Base-by-base conservation (phyloP, 2,113 vertebrate genomes). In the Ictidomys tridecemlineatus region DNA sequence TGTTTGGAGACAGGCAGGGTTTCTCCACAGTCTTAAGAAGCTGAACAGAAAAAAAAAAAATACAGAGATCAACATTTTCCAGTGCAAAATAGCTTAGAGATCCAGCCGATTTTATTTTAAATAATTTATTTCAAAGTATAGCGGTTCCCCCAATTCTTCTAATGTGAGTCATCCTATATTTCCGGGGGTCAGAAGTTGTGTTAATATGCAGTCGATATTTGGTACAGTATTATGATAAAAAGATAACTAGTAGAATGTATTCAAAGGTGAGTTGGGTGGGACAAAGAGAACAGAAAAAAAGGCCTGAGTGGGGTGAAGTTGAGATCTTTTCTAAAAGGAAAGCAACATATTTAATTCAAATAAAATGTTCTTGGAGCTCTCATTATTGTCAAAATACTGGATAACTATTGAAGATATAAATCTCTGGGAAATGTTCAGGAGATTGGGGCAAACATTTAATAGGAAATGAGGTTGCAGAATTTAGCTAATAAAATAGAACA, bases 41-140 rank as follows among this genome's bases (percentile, higher is more conserved):
- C 10, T 79, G n/a, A 92, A 61, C 30, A 58, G 56, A 65, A 39
- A 30, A 73, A 92, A 96, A 92, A 45, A 45, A 45, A 96, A 92
- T 24, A 48, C 0, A 45, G 32, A 95, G 17, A 76, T n/a, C 28
- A 58, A 79, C 0, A 6, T 37, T 84, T 78, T 53, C n/a, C 11
- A 42, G 14, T 32, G 17, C 17, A 92, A 30, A 76, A 53, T 3
- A 69, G 28, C 24, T 77, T 76, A 61, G 51, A 45, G 45, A 69
- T 42, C 18, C 45, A 28, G 1, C 51, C 26, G 24, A 14, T 58
- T 74, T 91, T 58, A 17, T 92, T 96, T 94, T 32, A 42, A 69
- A 74, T 72, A 56, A 56, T 6, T 69, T 93, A 4, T 58, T 92
- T 53, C 39, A 26, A 94, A 96, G 10, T 5, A 74, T 42, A 45